phyloP scores from a whole-genome alignment of 2,113 vertebrate genomes.

The Thomomys bottae region DNA sequence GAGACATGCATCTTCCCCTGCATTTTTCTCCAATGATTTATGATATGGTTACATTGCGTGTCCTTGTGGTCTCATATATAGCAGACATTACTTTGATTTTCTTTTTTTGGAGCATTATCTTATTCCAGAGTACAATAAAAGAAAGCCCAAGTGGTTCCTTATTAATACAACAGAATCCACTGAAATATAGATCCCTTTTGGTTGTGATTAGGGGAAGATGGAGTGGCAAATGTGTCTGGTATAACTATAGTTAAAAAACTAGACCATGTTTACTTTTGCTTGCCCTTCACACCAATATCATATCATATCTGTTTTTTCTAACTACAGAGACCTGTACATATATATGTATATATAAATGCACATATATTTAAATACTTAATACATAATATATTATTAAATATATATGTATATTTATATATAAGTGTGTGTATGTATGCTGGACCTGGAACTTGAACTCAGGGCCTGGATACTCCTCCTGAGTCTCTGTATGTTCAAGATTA shows the following conservation, averaged over 20 bases:
- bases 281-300: neutral
- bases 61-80: slow-evolving; percentile 71
- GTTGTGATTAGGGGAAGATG: neutral
- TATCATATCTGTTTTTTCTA: neutral
- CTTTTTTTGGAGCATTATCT: slow-evolving; percentile 54
- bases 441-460: too few species aligned
- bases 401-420: too few species aligned
- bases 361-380: too few species aligned
- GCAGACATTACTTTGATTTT: slow-evolving; percentile 61
- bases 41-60: slow-evolving; percentile 63
- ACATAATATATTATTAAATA: too few species aligned
- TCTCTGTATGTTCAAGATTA: too few species aligned
- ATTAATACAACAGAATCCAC: neutral
- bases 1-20: slow-evolving; percentile 68
- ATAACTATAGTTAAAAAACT: slow-evolving; percentile 21
- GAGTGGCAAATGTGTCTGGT: neutral
- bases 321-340: neutral
- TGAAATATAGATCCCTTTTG: slow-evolving; percentile 25
- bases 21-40: slow-evolving; percentile 75
- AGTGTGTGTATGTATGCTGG: too few species aligned
- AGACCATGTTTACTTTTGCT: neutral
- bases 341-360: too few species aligned
- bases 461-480: too few species aligned
- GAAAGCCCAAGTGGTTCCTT: slow-evolving; percentile 35
- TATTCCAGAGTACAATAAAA: slow-evolving; percentile 59